These are phyloP conservation scores for Drosophila buzzatii DNA, from an alignment of 2,888 invertebrate species.

Conservation along the genomic window DNA sequence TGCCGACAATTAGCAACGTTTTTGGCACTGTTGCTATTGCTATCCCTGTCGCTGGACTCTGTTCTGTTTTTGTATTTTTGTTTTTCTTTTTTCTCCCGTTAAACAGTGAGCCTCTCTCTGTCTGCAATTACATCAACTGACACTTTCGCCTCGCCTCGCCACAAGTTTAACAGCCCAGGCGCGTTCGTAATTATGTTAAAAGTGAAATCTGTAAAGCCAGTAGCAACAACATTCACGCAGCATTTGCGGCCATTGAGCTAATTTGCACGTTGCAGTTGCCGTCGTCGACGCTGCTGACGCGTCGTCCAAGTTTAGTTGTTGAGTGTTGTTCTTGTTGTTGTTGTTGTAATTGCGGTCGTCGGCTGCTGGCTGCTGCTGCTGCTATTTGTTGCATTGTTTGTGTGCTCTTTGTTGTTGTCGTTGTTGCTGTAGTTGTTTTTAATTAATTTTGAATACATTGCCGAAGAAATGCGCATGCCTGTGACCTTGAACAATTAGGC, in stretches of 20 bases:
- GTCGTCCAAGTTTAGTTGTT: conserved; percentile 38
- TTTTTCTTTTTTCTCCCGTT: not conserved
- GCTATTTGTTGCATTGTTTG: conserved; percentile 55
- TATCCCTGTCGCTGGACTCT: conserved; percentile 23
- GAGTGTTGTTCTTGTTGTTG: conserved; percentile 32
- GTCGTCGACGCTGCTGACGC: conserved; percentile 26
- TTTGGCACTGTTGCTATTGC: conserved; percentile 27
- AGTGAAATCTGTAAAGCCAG: conserved; percentile 58
- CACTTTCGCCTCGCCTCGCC: conserved; percentile 56
- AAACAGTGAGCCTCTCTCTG: conserved; percentile 18
- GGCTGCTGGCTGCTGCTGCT: conserved; percentile 28
- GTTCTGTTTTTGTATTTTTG: not conserved
- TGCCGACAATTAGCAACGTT: conserved; percentile 32
- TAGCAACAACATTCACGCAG: conserved; percentile 38
- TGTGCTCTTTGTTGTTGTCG: conserved; percentile 28
- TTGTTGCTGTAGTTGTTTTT: conserved; percentile 58
- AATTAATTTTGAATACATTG: conserved; percentile 78
- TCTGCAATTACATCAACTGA: conserved; percentile 52
- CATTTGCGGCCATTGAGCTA: conserved; percentile 59
- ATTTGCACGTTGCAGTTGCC: conserved; percentile 49
- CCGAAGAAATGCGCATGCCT: conserved; percentile 77
- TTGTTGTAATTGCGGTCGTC: conserved; percentile 32
- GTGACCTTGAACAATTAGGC: conserved; percentile 80
- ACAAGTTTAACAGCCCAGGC: conserved; percentile 32
- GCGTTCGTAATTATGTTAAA: conserved; percentile 55